A percentile compares a stretch with the other conserved stretches of the same genome.
phyloP scores from a whole-genome alignment of 2,113 vertebrate genomes.

The Mus musculus region GRCm39 chr11:98623501-98624000 shows the following conservation, averaged over 20 bases:
- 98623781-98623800: neutral
- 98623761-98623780: neutral
- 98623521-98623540: neutral
- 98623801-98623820: neutral
- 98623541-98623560: neutral
- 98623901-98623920: too few species aligned
- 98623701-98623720: neutral
- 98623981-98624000: too few species aligned
- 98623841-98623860: neutral
- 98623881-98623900: neutral
- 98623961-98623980: too few species aligned
- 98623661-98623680: neutral
- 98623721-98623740: too few species aligned
- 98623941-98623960: too few species aligned
- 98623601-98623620: neutral
- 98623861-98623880: neutral
- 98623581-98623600: neutral
- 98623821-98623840: neutral
- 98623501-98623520: neutral
- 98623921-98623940: too few species aligned
- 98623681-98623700: neutral
- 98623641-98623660: neutral
- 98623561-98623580: neutral
- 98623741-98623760: neutral
- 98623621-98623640: neutral